These are phyloP conservation scores for Zaprionus nigranus DNA, from an alignment of 1,140 invertebrate genomes.

Conservation along the genomic window DNA sequence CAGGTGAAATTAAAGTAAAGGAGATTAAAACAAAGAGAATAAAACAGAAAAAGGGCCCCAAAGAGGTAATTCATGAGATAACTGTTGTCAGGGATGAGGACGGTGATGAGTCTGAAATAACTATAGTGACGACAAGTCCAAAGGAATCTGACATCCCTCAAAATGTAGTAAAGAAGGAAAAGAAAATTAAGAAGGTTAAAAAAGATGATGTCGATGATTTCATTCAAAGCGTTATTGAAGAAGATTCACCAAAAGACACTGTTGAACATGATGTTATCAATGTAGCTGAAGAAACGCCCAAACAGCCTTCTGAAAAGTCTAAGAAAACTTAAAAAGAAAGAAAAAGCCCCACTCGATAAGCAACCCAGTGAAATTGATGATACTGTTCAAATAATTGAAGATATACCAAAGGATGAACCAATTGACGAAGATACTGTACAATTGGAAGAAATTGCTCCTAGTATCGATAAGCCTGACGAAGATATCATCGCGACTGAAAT, in stretches of 20 bases:
- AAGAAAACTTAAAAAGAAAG: slow-evolving; percentile 49
- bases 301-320: slow-evolving; percentile 31
- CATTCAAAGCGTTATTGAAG: slow-evolving; percentile 62
- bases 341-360: slow-evolving; percentile 31
- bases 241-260: slow-evolving; percentile 55
- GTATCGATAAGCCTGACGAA: slow-evolving; percentile 28
- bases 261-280: slow-evolving; percentile 13
- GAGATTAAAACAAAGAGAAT: slow-evolving; percentile 77
- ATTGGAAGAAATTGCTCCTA: slow-evolving; percentile 28
- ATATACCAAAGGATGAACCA: slow-evolving; percentile 13
- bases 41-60: slow-evolving; percentile 66
- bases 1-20: slow-evolving; percentile 65
- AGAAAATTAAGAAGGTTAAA: slow-evolving; percentile 70
- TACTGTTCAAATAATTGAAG: slow-evolving; percentile 40
- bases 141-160: slow-evolving; percentile 53
- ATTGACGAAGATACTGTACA: slow-evolving; percentile 13
- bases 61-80: slow-evolving; percentile 68
- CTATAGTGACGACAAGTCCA: slow-evolving; percentile 66
- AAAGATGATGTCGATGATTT: slow-evolving; percentile 71
- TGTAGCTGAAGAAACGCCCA: slow-evolving; percentile 28
- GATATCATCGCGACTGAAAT: slow-evolving; percentile 15
- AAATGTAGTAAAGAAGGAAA: slow-evolving; percentile 55
- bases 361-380: slow-evolving; percentile 23
- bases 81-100: slow-evolving; percentile 78
- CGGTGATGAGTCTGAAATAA: slow-evolving; percentile 72